phyloP scores from a whole-genome alignment of 2,797 vertebrate genomes.

The Novumbra hubbsi region DNA sequence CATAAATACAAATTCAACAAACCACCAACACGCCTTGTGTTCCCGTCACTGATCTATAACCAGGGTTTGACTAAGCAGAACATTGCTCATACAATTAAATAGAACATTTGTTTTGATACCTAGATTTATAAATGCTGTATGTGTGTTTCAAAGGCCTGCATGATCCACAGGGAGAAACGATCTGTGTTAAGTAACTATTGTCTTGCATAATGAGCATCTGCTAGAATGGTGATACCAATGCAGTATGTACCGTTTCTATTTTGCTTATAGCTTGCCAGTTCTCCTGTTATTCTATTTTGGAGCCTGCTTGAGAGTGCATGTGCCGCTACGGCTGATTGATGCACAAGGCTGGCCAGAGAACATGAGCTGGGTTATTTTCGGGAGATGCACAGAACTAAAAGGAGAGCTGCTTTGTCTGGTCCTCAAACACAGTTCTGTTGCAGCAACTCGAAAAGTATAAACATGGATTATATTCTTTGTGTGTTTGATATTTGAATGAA shows the following conservation, averaged over 20 bases:
- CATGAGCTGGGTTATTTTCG: conserved; percentile 46
- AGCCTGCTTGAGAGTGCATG: conserved; percentile 30
- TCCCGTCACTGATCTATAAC: conserved; percentile 13
- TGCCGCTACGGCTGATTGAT: conserved; percentile 44
- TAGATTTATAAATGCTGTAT: background rate
- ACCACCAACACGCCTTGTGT: conserved; percentile 1
- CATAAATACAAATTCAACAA: conserved; percentile 21
- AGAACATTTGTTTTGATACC: conserved; percentile 9
- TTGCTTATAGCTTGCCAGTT: conserved; percentile 24
- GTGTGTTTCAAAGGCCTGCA: background rate
- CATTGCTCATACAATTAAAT: background rate
- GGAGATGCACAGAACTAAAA: conserved; percentile 25
- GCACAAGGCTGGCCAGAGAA: conserved; percentile 41
- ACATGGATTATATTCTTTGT: conserved; percentile 14
- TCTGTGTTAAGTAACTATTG: conserved; percentile 19
- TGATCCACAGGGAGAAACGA: conserved; percentile 6
- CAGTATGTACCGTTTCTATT: conserved; percentile 8
- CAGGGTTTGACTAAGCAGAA: background rate
- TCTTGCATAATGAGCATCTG: conserved; percentile 4
- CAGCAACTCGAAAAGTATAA: conserved; percentile 19
- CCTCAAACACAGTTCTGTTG: background rate
- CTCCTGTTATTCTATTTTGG: conserved; percentile 48
- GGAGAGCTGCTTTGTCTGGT: background rate
- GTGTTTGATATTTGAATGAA: background rate
- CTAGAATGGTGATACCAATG: background rate